Evolutionary conservation across 2,888 invertebrate species (phyloP).

Genomic region (Cephus pulcher): DNA sequence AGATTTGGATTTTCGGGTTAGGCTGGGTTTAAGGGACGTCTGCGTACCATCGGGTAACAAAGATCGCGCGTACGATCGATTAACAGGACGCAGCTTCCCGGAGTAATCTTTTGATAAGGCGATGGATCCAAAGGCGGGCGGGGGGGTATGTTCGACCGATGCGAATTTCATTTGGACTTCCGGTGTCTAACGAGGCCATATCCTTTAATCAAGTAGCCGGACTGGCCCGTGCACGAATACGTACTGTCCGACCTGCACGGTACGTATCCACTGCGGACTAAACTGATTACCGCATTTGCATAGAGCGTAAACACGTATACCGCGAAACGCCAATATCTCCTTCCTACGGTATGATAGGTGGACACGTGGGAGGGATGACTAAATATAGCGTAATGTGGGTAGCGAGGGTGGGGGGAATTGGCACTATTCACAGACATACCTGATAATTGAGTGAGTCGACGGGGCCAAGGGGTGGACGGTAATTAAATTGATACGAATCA

Average conservation of each 20-base stretch:
- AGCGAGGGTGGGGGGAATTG: neutral
- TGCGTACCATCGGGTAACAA: neutral
- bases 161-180: neutral
- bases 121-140: neutral
- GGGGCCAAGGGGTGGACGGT: fast-evolving
- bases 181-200: neutral
- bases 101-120: neutral
- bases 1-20: neutral
- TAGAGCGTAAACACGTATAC: conserved; percentile 15
- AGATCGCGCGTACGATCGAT: neutral
- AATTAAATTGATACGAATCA: neutral
- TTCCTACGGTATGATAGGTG: neutral
- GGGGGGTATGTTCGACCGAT: neutral
- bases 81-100: neutral
- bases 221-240: neutral
- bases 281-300: conserved; percentile 30
- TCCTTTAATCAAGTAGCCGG: conserved; percentile 26
- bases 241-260: neutral
- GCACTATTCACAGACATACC: neutral
- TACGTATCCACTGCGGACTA: conserved; percentile 11
- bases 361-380: neutral
- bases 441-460: neutral
- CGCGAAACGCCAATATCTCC: conserved; percentile 15
- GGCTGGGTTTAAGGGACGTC: neutral
- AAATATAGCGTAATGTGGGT: neutral